Evolutionary conservation across 2,888 invertebrate species (phyloP).

Genomic region (Tetramorium bicarinatum): DNA sequence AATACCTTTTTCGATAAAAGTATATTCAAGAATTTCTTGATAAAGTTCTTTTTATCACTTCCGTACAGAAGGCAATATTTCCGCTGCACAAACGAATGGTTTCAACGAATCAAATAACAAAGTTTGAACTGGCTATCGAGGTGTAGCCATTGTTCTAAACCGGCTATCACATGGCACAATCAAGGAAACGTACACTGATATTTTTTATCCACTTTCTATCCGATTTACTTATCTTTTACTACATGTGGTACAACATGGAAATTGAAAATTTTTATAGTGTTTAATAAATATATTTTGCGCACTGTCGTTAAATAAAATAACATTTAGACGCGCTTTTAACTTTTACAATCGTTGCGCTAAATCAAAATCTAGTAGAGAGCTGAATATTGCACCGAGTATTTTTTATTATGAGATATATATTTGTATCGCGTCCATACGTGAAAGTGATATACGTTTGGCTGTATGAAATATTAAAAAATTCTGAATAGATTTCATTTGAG

Average conservation of each 20-base stretch:
- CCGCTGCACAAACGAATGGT: slow-evolving; percentile 33
- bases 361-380: background rate
- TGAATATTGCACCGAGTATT: background rate
- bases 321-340: background rate
- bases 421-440: background rate
- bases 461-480: background rate
- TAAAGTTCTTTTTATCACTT: slow-evolving; percentile 34
- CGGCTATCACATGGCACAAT: slow-evolving; percentile 20
- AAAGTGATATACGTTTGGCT: background rate
- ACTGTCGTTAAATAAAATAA: background rate
- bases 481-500: slow-evolving; percentile 7
- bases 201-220: slow-evolving; percentile 11
- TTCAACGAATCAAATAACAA: slow-evolving; percentile 41
- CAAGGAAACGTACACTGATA: slow-evolving; percentile 16
- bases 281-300: slow-evolving; percentile 9
- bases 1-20: slow-evolving; percentile 10
- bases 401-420: background rate
- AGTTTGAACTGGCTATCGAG: background rate
- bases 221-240: slow-evolving; percentile 1
- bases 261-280: background rate
- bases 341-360: background rate
- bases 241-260: background rate
- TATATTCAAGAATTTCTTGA: slow-evolving; percentile 7
- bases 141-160: slow-evolving; percentile 27
- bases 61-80: slow-evolving; percentile 14